Base-by-base conservation (phyloP, 2,113 vertebrate species). In the Lipophrys pholis region DNA sequence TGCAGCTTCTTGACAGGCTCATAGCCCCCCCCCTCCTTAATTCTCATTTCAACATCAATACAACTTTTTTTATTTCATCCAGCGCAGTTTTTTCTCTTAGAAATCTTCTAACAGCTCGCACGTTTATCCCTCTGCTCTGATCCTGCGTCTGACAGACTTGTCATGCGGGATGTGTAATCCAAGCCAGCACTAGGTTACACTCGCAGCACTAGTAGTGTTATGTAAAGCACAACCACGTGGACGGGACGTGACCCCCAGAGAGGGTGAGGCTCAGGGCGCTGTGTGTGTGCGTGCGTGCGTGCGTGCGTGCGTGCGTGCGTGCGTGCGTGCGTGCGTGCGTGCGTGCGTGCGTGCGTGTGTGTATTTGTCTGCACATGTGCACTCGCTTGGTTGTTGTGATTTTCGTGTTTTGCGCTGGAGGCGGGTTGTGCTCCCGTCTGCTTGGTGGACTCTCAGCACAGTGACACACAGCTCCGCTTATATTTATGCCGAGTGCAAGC, bases 191-290 rank as follows among this genome's bases (percentile, higher is more conserved):
- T 53, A 55, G 52, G 67, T 76, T 61, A 66, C 49, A 53, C 71
- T 68, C 65, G 82, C 60, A 54, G 73, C 79, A 16, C 63, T 78
- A 64, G 57, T 77, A 45, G 61, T 51, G 77, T 91, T 86, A 85
- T 49, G 70, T 87, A 89, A 90, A 85, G 55, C 42, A 50, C 49
- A 45, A 71, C 63, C 90, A 85, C 78, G 69, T 86, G 86, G 70
- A 63, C 0, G 39, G 69, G 72, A 63, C 69, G 61, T 46, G 67
- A 90, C 80, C 84, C 78, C 83, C 11, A 0, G 35, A 12, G 40
- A 57, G 73, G 61, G 85, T 77, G 70, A 85, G 70, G 54, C 66
- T 67, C 21, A 46, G 72, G 57, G 56, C 63, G 11, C n/a, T 1
- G 5, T 16, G 60, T 72, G 57, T 9, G 11, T 58, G 10, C 14